A percentile compares a stretch with the other conserved stretches of the same genome.
Conservation (phyloP, 2,888 invertebrate species). For the Cerastis rubricosa region DNA sequence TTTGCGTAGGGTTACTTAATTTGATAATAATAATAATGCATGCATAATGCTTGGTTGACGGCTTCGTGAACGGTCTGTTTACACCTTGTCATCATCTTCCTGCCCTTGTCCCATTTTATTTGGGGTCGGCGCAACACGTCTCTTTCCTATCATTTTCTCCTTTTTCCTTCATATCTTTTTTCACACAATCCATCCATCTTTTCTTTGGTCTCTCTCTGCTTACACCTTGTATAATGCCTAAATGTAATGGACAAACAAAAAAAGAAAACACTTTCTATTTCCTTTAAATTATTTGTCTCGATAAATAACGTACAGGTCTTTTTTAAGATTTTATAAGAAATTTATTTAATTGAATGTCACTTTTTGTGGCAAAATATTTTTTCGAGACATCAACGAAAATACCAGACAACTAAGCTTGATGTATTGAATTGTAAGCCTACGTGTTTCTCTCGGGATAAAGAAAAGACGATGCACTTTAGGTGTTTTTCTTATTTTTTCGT, state of each 20-base stretch:
- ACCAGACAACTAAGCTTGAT: background rate
- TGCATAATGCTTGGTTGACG: no score
- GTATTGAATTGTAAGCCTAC: slow-evolving; percentile 7
- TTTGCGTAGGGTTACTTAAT: no score
- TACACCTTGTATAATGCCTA: background rate
- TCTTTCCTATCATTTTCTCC: no score
- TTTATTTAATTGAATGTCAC: slow-evolving; percentile 3
- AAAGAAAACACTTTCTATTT: background rate
- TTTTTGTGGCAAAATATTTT: background rate
- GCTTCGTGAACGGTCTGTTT: no score
- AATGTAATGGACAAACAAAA: background rate
- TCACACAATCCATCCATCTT: no score
- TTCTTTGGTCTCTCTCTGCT: no score
- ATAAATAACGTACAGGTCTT: background rate
- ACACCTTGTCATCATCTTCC: no score
- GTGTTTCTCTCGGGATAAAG: background rate
- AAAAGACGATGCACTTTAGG: background rate
- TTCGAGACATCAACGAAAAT: slow-evolving; percentile 12
- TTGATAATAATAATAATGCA: no score
- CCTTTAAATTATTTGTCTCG: background rate
- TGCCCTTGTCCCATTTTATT: no score
- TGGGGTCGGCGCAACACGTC: no score
- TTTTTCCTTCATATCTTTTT: no score
- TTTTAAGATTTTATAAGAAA: slow-evolving; percentile 1
- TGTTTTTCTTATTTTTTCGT: background rate